Percentiles rank a stretch among this genome's conserved stretches.
phyloP scores from a whole-genome alignment of 2,888 invertebrate species.

The Athalia rosae region DNA sequence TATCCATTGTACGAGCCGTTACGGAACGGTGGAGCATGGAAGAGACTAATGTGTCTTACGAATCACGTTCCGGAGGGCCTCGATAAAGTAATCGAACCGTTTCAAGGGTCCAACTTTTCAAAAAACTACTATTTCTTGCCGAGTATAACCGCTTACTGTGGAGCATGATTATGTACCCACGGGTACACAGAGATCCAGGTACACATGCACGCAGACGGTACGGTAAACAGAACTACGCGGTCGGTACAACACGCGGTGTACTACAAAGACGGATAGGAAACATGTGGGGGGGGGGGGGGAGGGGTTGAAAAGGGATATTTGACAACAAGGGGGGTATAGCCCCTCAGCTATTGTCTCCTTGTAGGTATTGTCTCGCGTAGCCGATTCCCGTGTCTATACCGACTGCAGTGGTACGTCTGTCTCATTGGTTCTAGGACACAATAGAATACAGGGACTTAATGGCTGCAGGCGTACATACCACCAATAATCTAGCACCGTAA shows the following conservation, averaged over 20 bases:
- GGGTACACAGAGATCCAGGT: neutral
- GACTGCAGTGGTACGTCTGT: slow-evolving; percentile 11
- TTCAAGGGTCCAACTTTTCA: neutral
- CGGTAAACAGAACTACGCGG: neutral
- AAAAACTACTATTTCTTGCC: too few species aligned
- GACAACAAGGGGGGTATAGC: neutral
- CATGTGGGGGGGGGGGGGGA: neutral
- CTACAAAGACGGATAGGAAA: too few species aligned
- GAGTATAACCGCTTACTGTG: too few species aligned
- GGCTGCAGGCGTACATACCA: slow-evolving; percentile 7
- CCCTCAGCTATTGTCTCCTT: slow-evolving; percentile 3
- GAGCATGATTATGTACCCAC: too few species aligned
- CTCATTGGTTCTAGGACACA: slow-evolving; percentile 21
- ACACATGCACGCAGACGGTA: neutral
- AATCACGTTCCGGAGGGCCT: neutral
- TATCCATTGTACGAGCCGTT: too few species aligned
- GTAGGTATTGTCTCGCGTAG: slow-evolving; percentile 25
- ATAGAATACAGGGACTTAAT: slow-evolving; percentile 26
- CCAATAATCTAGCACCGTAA: too few species aligned
- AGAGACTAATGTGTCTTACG: slow-evolving; percentile 22
- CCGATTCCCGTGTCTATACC: slow-evolving; percentile 28
- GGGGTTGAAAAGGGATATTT: slow-evolving; percentile 33
- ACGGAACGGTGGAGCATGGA: neutral
- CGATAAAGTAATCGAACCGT: slow-evolving; percentile 27
- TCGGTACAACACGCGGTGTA: too few species aligned